Evolutionary conservation across 2,797 vertebrate genomes (phyloP), one percentile per base, ranked within the genome.

Genomic region (Acrocephalus scirpaceus): DNA sequence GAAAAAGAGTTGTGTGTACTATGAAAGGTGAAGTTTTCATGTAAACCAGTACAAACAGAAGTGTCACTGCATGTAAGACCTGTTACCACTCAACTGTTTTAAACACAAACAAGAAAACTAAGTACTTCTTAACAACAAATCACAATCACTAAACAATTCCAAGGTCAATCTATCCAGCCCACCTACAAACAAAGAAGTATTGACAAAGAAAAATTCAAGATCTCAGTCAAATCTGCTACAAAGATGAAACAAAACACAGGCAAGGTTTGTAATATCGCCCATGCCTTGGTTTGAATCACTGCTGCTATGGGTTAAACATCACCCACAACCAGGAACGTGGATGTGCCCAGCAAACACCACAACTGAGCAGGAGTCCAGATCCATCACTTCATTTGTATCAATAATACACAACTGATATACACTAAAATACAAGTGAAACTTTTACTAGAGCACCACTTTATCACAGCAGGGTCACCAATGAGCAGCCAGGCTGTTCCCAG

Each of bases 341-440:
- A 29, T 18, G 57, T 2, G 7, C 32, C 27, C 11, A 47, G 30
- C 21, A 16, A 79, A 70, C 22, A 38, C 34, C 25, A n/a, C 0
- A 1, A 38, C n/a, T 25, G 47, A 54, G 77, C 34, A 76, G 44
- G 9, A 73, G 25, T 11, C 15, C 64, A 50, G 25, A 42, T 8
- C 48, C 38, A 48, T 6, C 64, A 30, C 61, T 61, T 29, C 2
- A 50, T 48, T 34, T 54, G 14, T 34, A 32, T 8, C 53, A 74
- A 5, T 20, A 86, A 56, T 2, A 69, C 27, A 67, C 45, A 30
- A 45, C 0, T 27, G 19, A 44, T 11, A 42, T 0, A 53, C 2
- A 34, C 23, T 27, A 30, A 61, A 72, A 34, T 3, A 65, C 11
- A 81, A 73, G 3, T 3, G 5, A 50, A 65, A 60, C 30, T 13